Percentiles rank a stretch among this genome's conserved stretches.
Conservation (phyloP, 1,140 invertebrate genomes). For the Aphaenogaster floridana region DNA sequence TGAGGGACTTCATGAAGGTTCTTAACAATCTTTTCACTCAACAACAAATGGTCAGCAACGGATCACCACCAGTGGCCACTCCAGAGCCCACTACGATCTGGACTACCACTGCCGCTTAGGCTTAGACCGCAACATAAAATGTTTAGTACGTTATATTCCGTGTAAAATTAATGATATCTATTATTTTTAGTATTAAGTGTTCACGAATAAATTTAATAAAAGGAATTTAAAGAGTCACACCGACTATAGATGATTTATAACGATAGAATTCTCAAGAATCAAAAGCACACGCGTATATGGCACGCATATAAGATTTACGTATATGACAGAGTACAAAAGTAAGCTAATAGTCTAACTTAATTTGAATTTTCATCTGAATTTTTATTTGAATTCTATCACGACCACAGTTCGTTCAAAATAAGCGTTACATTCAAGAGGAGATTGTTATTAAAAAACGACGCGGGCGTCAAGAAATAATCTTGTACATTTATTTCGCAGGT, state of each 20-base stretch:
- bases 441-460: background rate
- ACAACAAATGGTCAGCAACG: no score
- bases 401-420: background rate
- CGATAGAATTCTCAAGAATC: background rate
- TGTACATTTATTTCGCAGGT: conserved; percentile 14
- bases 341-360: background rate
- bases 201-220: background rate
- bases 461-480: background rate
- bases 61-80: no score
- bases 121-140: no score
- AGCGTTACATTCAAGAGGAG: background rate
- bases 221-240: background rate
- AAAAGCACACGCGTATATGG: background rate
- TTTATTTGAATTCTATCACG: background rate
- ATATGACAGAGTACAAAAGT: background rate
- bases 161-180: background rate
- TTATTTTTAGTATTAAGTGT: background rate
- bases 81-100: no score
- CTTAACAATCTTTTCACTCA: no score
- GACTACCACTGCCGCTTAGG: no score
- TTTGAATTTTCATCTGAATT: background rate
- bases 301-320: background rate
- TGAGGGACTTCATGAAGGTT: no score
- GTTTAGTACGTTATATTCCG: background rate
- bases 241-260: background rate